These are phyloP conservation scores for Alviniconcha strummeri DNA, from an alignment of 2,888 invertebrate genomes.

Conservation along the genomic window DNA sequence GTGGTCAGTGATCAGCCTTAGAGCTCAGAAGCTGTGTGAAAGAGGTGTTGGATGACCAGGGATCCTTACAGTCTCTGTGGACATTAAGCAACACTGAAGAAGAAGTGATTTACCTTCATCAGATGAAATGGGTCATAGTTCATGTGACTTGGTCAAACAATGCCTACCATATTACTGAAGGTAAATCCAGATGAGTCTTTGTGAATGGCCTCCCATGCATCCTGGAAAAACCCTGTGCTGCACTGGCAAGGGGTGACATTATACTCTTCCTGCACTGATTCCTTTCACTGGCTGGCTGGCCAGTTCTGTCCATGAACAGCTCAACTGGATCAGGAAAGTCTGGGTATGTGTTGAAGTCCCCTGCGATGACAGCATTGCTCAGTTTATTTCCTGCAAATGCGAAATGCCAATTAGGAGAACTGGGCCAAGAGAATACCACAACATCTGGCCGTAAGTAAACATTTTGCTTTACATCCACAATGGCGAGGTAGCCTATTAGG, in stretches of 20 bases:
- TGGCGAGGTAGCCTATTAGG: no score
- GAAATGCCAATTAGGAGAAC: not conserved
- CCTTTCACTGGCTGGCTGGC: not conserved
- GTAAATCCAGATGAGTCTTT: conserved; percentile 50
- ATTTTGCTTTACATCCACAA: no score
- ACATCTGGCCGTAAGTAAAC: no score
- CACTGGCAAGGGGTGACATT: not conserved
- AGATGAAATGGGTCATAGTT: no score
- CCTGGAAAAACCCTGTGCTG: conserved; percentile 25
- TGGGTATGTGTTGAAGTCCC: conserved; percentile 65
- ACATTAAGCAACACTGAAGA: no score
- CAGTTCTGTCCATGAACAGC: conserved; percentile 41
- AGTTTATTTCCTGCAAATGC: conserved; percentile 50
- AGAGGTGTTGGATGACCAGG: no score
- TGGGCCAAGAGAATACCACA: not conserved
- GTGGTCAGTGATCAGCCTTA: no score
- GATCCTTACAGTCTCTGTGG: no score
- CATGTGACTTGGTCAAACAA: not conserved
- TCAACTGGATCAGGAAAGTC: conserved; percentile 60
- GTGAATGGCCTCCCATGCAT: conserved; percentile 36
- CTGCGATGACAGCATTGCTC: conserved; percentile 57
- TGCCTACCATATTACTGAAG: conserved; percentile 68
- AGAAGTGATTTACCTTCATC: no score
- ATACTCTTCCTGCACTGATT: not conserved
- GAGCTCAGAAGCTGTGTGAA: no score